phyloP scores from a whole-genome alignment of 2,113 vertebrate genomes.

The Smithornis capensis region DNA sequence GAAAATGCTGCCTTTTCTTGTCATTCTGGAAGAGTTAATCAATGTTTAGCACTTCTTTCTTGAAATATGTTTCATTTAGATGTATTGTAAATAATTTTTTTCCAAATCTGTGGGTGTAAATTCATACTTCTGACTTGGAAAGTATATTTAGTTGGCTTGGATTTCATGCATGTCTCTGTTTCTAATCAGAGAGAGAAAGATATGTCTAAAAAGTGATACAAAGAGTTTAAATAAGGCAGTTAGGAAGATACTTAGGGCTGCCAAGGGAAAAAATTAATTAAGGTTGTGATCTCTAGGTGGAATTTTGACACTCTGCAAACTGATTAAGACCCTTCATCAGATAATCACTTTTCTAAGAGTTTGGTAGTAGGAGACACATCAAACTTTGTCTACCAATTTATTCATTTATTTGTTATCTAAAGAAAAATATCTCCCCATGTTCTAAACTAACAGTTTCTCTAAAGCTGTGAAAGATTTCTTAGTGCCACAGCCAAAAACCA shows the following conservation, averaged over 20 bases:
- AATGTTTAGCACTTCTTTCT: not conserved
- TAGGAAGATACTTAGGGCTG: not conserved
- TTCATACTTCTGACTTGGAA: not conserved
- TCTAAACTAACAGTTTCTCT: not conserved
- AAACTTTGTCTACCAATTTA: not conserved
- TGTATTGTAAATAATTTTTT: not conserved
- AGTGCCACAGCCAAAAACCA: not conserved
- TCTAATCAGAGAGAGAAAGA: not conserved
- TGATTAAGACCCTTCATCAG: not conserved
- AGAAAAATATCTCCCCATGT: not conserved
- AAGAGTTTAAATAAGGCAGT: not conserved
- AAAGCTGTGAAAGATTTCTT: not conserved
- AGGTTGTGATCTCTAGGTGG: not conserved
- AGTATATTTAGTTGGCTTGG: not conserved
- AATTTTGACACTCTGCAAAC: not conserved
- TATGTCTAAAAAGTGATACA: not conserved
- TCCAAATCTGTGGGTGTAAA: not conserved
- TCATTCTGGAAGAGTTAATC: not conserved
- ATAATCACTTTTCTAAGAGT: not conserved
- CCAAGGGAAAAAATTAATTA: not conserved
- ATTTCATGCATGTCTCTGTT: not conserved
- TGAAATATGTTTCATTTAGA: not conserved
- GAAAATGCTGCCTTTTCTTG: not conserved
- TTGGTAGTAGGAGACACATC: not conserved
- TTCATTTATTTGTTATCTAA: not conserved